phyloP scores from a whole-genome alignment of 2,113 vertebrate species.

The Hoplias malabaricus region DNA sequence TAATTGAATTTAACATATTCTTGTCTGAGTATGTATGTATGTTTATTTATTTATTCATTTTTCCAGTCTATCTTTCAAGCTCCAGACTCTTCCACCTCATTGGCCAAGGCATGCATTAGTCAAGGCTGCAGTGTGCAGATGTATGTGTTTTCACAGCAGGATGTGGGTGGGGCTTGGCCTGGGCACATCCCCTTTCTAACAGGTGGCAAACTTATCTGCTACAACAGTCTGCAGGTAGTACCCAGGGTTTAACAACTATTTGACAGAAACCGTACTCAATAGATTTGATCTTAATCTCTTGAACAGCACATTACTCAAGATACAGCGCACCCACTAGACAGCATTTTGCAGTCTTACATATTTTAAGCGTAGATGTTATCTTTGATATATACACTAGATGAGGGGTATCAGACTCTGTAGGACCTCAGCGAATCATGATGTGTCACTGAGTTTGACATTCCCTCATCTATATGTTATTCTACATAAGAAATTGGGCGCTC shows the following conservation, averaged over 20 bases:
- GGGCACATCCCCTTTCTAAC: constrained; percentile 72
- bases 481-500: too few relatives aligned
- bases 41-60: not conserved
- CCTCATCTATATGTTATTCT: too few relatives aligned
- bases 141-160: constrained; percentile 71
- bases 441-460: too few relatives aligned
- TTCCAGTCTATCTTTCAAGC: constrained; percentile 75
- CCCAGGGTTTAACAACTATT: not conserved
- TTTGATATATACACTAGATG: too few relatives aligned
- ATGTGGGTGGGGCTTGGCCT: constrained; percentile 75
- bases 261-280: not conserved
- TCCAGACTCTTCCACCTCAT: constrained; percentile 59
- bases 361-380: too few relatives aligned
- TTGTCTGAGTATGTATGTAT: not conserved
- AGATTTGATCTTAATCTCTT: too few relatives aligned
- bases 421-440: too few relatives aligned
- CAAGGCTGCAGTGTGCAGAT: constrained; percentile 76
- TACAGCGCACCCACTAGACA: too few relatives aligned
- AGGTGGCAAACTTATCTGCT: constrained; percentile 70
- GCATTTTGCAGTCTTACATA: too few relatives aligned
- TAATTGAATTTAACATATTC: not conserved
- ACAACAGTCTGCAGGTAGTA: constrained; percentile 73
- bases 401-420: too few relatives aligned
- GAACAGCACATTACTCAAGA: too few relatives aligned
- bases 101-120: constrained; percentile 70